Evolutionary conservation across 2,797 vertebrate genomes (phyloP).

Genomic region (Danio albolineatus): DNA sequence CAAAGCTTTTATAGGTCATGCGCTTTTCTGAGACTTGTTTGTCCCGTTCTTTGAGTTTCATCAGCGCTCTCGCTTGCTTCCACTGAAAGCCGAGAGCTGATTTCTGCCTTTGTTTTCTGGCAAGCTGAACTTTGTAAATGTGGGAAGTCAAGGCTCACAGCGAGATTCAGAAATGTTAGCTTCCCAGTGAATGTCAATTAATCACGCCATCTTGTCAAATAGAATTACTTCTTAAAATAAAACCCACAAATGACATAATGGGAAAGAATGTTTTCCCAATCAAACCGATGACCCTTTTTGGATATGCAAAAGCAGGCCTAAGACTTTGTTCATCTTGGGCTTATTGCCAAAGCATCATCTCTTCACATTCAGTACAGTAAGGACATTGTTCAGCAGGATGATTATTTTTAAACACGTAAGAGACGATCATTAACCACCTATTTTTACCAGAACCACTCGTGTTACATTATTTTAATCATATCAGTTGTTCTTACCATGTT

Average conservation of each 20-base stretch:
- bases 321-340: not conserved
- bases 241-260: conserved; percentile 8
- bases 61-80: not conserved
- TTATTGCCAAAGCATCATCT: conserved; percentile 6
- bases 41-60: conserved; percentile 58
- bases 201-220: not conserved
- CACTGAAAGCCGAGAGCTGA: conserved; percentile 36
- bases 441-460: not conserved
- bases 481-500: conserved; percentile 25
- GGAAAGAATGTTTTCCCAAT: conserved; percentile 24
- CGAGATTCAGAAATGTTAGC: not conserved
- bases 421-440: conserved; percentile 1
- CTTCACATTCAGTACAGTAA: not conserved
- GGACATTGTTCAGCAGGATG: not conserved
- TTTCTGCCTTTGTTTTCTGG: conserved; percentile 28
- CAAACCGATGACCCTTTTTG: not conserved
- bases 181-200: not conserved
- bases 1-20: conserved; percentile 37
- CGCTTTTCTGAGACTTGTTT: conserved; percentile 49
- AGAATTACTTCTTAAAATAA: conserved; percentile 4
- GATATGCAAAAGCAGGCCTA: conserved; percentile 32
- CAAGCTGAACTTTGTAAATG: conserved; percentile 8
- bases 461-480: conserved; percentile 33
- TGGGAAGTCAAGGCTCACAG: conserved; percentile 2
- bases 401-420: conserved; percentile 20